Evolutionary conservation across 2,797 vertebrate genomes (phyloP), one percentile per base, ranked within the genome.

Genomic region (Pseudopleuronectes americanus): DNA sequence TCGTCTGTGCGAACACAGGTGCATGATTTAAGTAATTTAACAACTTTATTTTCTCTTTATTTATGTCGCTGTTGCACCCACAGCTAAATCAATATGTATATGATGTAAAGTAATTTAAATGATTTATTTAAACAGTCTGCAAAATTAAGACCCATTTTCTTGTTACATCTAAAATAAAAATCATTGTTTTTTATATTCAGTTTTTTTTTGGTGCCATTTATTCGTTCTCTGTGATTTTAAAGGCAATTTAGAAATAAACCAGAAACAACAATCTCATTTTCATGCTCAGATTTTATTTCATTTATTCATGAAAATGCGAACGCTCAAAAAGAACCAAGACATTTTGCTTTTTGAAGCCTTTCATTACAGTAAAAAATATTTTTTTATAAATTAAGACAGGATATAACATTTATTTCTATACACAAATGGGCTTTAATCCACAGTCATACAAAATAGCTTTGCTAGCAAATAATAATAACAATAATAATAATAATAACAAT

Each of bases 241-340:
- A 53, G 23, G 51, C 10, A 57, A 28, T 45, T 47, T 3, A 8
- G 13, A 77, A 7, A 62, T 31, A 49, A 68, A 64, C 10, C 55
- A 70, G 61, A 54, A 51, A 3, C 38, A 62, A 28, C 28, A 21
- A 21, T 38, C 8, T 57, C 31, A 74, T 33, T 62, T 79, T 36
- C 90, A 92, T 92, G 91, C 87, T 17, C 68, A 74, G 28, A 67
- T 52, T 78, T 84, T 79, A 31, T 31, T 31, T 31, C 28, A 31
- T 86, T 91, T 83, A 84, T 88, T 78, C 31, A 89, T 85, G 74
- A 85, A 82, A 86, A 86, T 90, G 47, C 61, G 21, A 43, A 80
- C 16, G 52, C 69, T 80, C 54, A 61, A 45, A 68, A 61, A 68
- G 71, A 66, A 88, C 55, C 71, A 81, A 75, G 17, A 19, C 13